These are phyloP conservation scores for Drosophila sucinea DNA, from an alignment of 1,140 invertebrate species.

Conservation along the genomic window DNA sequence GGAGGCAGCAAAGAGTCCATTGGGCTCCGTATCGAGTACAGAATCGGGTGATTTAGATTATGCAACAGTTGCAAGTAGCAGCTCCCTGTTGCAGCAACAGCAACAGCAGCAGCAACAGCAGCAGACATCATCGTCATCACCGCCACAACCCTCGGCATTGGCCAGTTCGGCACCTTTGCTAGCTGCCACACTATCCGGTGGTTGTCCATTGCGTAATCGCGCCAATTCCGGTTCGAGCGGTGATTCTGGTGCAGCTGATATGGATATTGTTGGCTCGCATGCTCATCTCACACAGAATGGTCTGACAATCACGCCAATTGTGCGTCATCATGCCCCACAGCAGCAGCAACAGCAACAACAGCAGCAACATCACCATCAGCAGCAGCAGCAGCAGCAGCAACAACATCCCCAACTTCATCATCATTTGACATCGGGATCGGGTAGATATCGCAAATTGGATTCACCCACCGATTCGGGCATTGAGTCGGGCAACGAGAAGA, in stretches of 20 bases:
- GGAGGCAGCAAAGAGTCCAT: slow-evolving; percentile 89
- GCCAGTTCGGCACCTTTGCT: slow-evolving; percentile 87
- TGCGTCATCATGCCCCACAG: slow-evolving; percentile 82
- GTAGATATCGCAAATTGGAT: slow-evolving; percentile 91
- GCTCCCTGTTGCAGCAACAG: slow-evolving; percentile 83
- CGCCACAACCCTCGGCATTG: slow-evolving; percentile 70
- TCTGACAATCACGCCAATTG: slow-evolving; percentile 87
- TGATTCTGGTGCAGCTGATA: slow-evolving; percentile 88
- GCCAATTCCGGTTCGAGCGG: slow-evolving; percentile 91
- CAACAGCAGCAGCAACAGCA: slow-evolving; percentile 78
- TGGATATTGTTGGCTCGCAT: slow-evolving; percentile 88
- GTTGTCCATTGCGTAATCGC: slow-evolving; percentile 87
- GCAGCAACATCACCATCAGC: slow-evolving; percentile 48
- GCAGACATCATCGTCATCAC: slow-evolving; percentile 17
- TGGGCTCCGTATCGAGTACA: slow-evolving; percentile 93
- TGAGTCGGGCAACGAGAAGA: slow-evolving; percentile 95
- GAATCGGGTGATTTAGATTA: slow-evolving; percentile 85
- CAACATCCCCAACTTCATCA: slow-evolving; percentile 70
- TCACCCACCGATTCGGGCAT: slow-evolving; percentile 96
- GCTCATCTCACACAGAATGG: slow-evolving; percentile 87
- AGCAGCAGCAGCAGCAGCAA: slow-evolving; percentile 53
- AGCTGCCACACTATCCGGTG: slow-evolving; percentile 90
- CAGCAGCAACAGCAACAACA: slow-evolving; percentile 70
- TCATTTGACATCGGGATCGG: slow-evolving; percentile 65
- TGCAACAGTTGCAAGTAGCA: slow-evolving; percentile 84